phyloP scores from a whole-genome alignment of 2,888 invertebrate genomes.

The Lacanobia wlatinum region DNA sequence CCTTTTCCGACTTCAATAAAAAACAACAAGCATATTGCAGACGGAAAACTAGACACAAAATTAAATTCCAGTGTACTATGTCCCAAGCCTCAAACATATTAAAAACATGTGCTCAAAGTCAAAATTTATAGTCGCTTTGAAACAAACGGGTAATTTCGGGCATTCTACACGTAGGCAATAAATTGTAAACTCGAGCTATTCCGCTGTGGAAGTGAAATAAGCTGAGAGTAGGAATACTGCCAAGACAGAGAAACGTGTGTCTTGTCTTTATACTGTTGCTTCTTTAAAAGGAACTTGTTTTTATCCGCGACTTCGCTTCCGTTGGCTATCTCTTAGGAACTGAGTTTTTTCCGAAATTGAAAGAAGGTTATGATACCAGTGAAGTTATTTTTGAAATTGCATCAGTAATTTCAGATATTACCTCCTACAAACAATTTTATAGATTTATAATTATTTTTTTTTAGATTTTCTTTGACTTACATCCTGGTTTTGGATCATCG shows the following conservation, averaged over 20 bases:
- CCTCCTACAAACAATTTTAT: too few species aligned
- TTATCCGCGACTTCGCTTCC: background rate
- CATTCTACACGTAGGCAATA: constrained; percentile 54
- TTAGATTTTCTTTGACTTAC: too few species aligned
- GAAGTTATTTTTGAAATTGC: too few species aligned
- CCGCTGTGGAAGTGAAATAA: constrained; percentile 22
- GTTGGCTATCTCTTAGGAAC: background rate
- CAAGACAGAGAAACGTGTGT: constrained; percentile 5
- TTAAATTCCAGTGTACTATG: constrained; percentile 15
- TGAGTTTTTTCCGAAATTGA: background rate
- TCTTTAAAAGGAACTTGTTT: background rate
- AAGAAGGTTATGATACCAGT: too few species aligned
- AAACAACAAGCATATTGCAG: constrained; percentile 1
- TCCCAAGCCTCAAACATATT: constrained; percentile 15
- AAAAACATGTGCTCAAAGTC: constrained; percentile 37
- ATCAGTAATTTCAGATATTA: too few species aligned
- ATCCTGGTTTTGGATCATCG: background rate
- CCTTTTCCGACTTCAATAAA: background rate
- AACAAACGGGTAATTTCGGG: constrained; percentile 36
- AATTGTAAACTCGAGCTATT: constrained; percentile 38
- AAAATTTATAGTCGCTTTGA: constrained; percentile 40
- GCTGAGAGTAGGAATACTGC: constrained; percentile 3
- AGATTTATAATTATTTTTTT: too few species aligned
- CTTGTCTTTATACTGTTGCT: background rate
- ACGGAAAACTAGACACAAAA: constrained; percentile 20